Conservation (phyloP, 2,113 vertebrate genomes). For the Pholis gunnellus region DNA sequence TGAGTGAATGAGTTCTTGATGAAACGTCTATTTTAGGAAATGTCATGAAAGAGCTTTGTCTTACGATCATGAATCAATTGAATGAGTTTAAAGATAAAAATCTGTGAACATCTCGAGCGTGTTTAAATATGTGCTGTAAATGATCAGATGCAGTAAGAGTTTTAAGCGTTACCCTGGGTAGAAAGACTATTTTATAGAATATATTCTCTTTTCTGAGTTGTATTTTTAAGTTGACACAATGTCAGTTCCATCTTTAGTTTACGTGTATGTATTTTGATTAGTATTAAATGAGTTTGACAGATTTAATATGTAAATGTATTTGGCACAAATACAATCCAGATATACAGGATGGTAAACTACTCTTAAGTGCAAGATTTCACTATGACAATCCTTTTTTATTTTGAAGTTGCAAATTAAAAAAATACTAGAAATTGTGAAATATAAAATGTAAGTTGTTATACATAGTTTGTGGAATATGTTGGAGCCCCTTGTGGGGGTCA, state of each 20-base stretch:
- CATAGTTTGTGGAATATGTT: background rate
- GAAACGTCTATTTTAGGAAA: background rate
- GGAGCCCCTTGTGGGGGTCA: background rate
- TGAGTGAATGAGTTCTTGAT: slow-evolving; percentile 21
- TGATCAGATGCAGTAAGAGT: background rate
- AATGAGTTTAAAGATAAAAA: background rate
- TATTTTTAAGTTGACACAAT: background rate
- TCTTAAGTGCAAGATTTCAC: background rate
- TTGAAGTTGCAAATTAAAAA: background rate
- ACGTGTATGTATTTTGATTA: background rate
- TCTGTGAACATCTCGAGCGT: background rate
- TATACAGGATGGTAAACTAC: background rate
- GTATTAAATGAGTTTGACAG: background rate
- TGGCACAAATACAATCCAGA: background rate
- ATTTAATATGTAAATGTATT: background rate
- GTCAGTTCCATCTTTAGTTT: background rate
- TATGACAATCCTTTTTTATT: background rate
- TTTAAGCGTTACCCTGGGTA: background rate
- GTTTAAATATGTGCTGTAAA: background rate
- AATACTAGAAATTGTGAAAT: background rate
- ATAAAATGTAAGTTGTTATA: background rate
- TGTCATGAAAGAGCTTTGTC: background rate
- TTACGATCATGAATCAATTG: background rate
- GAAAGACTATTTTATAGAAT: background rate
- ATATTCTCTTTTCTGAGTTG: background rate